Percentiles rank a stretch among this genome's conserved stretches.
Evolutionary conservation across 2,888 invertebrate species (phyloP).

Genomic region (Agriopis aurantiaria): DNA sequence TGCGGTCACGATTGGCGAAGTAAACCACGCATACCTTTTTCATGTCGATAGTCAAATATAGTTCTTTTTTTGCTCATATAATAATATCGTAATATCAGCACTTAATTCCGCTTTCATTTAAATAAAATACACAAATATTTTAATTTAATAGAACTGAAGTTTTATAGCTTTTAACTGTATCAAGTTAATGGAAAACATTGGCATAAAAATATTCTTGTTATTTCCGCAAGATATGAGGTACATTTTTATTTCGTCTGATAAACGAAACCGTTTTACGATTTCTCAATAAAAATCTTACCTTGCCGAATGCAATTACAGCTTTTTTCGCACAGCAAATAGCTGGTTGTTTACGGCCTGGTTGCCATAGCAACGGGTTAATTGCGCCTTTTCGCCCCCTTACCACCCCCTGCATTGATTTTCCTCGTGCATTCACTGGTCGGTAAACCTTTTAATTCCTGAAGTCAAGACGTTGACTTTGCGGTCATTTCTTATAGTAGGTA

Average conservation of each 20-base stretch:
- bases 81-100: too few relatives aligned
- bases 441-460: conserved; percentile 12
- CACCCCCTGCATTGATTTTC: conserved; percentile 35
- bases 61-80: too few relatives aligned
- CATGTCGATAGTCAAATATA: too few relatives aligned
- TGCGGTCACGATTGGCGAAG: too few relatives aligned
- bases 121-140: too few relatives aligned
- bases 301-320: conserved; percentile 30
- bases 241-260: conserved; percentile 9
- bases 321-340: conserved; percentile 30
- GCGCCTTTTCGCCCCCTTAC: conserved; percentile 16
- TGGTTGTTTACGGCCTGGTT: conserved; percentile 36
- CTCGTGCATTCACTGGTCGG: conserved; percentile 26
- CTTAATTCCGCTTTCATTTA: too few relatives aligned
- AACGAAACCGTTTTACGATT: conserved; percentile 25
- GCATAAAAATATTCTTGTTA: conserved; percentile 11
- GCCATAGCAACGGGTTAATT: conserved; percentile 39
- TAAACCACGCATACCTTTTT: too few relatives aligned
- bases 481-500: conserved; percentile 6
- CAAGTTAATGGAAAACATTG: conserved; percentile 6
- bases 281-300: conserved; percentile 24
- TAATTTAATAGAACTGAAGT: neutral
- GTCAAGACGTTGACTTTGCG: conserved; percentile 15
- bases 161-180: neutral
- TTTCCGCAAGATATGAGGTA: conserved; percentile 27